Percentiles rank a stretch among this genome's conserved stretches.
Evolutionary conservation across 2,888 invertebrate species (phyloP).

Genomic region (Hirtodrosophila trivittata): DNA sequence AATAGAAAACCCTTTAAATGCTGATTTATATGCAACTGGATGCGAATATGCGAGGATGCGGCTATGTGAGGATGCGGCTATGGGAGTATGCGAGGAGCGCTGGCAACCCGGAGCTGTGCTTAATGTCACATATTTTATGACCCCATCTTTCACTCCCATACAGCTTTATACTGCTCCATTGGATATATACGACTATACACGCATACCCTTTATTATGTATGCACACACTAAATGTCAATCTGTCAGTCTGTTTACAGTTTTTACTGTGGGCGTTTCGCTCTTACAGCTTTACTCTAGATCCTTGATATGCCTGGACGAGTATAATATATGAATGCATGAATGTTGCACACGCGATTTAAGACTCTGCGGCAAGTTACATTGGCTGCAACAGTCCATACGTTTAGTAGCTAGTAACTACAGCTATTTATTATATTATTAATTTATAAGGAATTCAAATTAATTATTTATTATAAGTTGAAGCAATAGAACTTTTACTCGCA

Average conservation of each 20-base stretch:
- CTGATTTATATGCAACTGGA: slow-evolving; percentile 59
- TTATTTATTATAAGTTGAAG: neutral
- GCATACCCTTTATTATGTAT: slow-evolving; percentile 5
- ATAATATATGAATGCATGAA: neutral
- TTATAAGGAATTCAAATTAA: too few relatives aligned
- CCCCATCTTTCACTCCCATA: neutral
- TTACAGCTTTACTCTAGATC: slow-evolving; percentile 2
- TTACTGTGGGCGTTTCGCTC: slow-evolving; percentile 16
- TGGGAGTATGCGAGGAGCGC: too few relatives aligned
- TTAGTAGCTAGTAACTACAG: too few relatives aligned
- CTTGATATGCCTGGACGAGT: neutral
- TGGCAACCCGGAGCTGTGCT: slow-evolving; percentile 11
- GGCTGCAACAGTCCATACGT: too few relatives aligned
- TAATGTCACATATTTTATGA: slow-evolving; percentile 49
- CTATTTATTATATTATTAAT: too few relatives aligned
- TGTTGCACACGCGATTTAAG: neutral
- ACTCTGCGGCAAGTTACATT: neutral
- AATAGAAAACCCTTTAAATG: slow-evolving; percentile 51
- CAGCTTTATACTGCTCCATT: too few relatives aligned
- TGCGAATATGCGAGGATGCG: too few relatives aligned
- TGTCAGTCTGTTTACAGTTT: slow-evolving; percentile 5
- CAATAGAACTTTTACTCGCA: neutral
- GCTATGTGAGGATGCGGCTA: too few relatives aligned
- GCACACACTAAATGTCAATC: slow-evolving; percentile 27
- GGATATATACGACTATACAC: slow-evolving; percentile 9